Evolutionary conservation across 2,797 vertebrate genomes (phyloP).

Genomic region (Fundulus diaphanus): DNA sequence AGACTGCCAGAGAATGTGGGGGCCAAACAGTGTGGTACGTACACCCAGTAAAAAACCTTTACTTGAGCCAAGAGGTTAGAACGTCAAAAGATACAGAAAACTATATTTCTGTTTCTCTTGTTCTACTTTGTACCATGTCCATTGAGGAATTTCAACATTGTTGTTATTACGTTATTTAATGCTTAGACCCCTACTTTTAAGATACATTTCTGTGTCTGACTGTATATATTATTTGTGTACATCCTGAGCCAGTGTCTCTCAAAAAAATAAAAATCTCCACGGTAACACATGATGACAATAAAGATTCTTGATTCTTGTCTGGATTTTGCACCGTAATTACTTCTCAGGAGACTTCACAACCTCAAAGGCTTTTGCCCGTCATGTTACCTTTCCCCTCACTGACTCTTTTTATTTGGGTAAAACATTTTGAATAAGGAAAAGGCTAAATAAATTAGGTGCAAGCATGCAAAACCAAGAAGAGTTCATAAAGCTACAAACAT

Average conservation of each 20-base stretch:
- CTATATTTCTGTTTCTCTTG: neutral
- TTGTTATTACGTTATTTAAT: neutral
- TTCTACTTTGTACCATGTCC: neutral
- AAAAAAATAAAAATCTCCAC: too few species aligned
- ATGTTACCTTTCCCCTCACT: neutral
- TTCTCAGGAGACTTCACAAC: too few species aligned
- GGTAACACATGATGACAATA: too few species aligned
- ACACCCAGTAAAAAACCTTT: neutral
- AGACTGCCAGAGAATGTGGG: constrained; percentile 26
- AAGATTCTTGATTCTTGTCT: too few species aligned
- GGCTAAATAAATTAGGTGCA: neutral
- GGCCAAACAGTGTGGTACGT: neutral
- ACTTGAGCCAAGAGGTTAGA: neutral
- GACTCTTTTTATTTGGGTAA: neutral
- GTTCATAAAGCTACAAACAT: too few species aligned
- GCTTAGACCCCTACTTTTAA: neutral
- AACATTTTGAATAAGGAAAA: neutral
- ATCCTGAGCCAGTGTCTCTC: too few species aligned
- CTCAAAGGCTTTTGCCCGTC: neutral
- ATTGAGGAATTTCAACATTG: too few species aligned
- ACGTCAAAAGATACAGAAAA: neutral
- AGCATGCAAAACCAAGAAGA: neutral
- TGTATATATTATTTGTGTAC: too few species aligned
- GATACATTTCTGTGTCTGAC: too few species aligned
- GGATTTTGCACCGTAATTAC: neutral